phyloP scores from a whole-genome alignment of 1,140 invertebrate genomes.

The Carposina sasakii region DNA sequence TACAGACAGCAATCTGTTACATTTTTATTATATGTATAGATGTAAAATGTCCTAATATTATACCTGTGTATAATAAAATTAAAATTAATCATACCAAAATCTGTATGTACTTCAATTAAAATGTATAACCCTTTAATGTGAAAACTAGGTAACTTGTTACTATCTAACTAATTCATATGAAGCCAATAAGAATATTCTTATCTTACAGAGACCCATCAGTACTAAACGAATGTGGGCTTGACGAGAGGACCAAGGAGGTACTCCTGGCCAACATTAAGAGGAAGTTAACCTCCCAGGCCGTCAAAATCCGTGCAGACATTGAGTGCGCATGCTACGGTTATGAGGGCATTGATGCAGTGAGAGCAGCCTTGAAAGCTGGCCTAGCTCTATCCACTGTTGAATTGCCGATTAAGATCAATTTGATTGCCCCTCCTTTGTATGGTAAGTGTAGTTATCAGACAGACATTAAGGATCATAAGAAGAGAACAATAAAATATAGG shows the following conservation, averaged over 20 bases:
- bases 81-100: too few relatives aligned
- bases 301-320: constrained; percentile 98
- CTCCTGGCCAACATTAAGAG: constrained; percentile 96
- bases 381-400: constrained; percentile 94
- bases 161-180: neutral
- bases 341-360: constrained; percentile 99
- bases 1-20: too few relatives aligned
- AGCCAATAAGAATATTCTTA: constrained; percentile 8
- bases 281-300: constrained; percentile 97
- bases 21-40: too few relatives aligned
- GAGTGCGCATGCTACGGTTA: constrained; percentile 99
- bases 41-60: too few relatives aligned
- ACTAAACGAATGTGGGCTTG: constrained; percentile 96
- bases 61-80: too few relatives aligned
- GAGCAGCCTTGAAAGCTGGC: constrained; percentile 92
- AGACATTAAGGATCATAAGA: too few relatives aligned
- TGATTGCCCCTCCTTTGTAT: constrained; percentile 98
- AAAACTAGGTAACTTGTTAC: constrained; percentile 6
- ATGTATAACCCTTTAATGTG: too few relatives aligned
- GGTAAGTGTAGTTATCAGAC: constrained; percentile 76
- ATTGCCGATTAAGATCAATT: constrained; percentile 98
- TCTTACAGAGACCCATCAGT: constrained; percentile 89
- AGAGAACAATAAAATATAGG: too few relatives aligned
- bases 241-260: constrained; percentile 93
- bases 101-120: too few relatives aligned